Conservation (phyloP, 2,113 vertebrate species). For the Chionomys nivalis region DNA sequence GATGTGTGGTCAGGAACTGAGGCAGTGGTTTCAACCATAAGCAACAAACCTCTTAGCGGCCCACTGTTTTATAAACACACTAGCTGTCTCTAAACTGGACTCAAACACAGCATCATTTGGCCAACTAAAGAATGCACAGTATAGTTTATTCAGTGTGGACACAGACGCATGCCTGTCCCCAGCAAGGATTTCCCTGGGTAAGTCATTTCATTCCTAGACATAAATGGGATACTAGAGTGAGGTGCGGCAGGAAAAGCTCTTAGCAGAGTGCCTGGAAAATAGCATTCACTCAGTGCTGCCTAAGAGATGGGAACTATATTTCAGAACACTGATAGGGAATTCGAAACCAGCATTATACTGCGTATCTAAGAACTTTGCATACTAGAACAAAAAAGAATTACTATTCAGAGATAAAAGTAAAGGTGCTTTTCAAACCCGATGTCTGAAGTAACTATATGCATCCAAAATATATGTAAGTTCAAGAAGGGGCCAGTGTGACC, state of each 20-base stretch:
- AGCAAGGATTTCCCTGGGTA: neutral
- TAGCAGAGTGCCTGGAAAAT: neutral
- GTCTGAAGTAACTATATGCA: neutral
- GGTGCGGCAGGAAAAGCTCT: neutral
- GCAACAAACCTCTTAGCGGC: neutral
- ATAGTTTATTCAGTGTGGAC: neutral
- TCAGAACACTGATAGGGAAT: neutral
- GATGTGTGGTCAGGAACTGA: neutral
- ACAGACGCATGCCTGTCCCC: neutral
- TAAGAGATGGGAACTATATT: neutral
- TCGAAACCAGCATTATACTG: neutral
- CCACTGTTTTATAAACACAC: neutral
- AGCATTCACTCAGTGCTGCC: neutral
- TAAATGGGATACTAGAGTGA: neutral
- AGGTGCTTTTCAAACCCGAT: neutral
- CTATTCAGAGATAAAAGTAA: neutral
- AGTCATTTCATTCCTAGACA: neutral
- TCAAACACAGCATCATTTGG: neutral
- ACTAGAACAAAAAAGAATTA: constrained; percentile 21
- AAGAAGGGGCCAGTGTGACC: neutral
- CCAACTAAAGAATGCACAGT: neutral
- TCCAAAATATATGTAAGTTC: neutral
- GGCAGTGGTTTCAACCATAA: neutral
- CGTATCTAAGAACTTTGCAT: neutral
- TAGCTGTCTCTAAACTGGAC: neutral